Percentiles rank a stretch among this genome's conserved stretches.
These are phyloP conservation scores for Bembecia ichneumoniformis DNA, from an alignment of 2,888 invertebrate species.

Conservation along the genomic window DNA sequence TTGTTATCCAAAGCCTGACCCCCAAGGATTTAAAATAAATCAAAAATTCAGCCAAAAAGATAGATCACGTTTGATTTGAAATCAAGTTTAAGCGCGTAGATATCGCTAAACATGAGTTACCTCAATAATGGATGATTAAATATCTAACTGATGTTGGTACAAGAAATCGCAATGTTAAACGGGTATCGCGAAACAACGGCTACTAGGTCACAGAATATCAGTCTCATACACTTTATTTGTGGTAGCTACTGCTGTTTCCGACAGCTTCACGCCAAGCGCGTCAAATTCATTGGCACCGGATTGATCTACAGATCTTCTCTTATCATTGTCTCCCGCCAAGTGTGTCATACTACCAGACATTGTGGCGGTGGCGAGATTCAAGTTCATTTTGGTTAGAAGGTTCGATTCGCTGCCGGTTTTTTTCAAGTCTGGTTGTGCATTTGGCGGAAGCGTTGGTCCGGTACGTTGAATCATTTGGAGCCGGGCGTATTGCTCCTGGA, in stretches of 20 bases:
- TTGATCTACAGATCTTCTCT: slow-evolving; percentile 1
- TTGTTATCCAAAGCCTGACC: no score
- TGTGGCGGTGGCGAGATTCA: slow-evolving; percentile 72
- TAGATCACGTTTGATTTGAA: background rate
- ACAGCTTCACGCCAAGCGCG: slow-evolving; percentile 15
- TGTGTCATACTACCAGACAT: slow-evolving; percentile 60
- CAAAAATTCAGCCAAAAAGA: no score
- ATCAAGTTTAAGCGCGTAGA: background rate
- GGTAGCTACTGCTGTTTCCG: slow-evolving; percentile 57
- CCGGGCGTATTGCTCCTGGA: slow-evolving; percentile 93
- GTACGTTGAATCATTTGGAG: slow-evolving; percentile 89
- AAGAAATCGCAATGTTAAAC: background rate
- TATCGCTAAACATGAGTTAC: background rate
- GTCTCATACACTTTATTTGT: slow-evolving; percentile 92
- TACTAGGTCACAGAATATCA: slow-evolving; percentile 86
- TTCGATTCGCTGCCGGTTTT: slow-evolving; percentile 93
- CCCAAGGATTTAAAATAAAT: no score
- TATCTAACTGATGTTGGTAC: background rate
- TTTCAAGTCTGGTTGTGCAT: slow-evolving; percentile 79
- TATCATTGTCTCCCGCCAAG: slow-evolving; percentile 25
- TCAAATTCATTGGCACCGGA: slow-evolving; percentile 8
- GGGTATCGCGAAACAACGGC: background rate
- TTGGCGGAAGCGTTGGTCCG: slow-evolving; percentile 75
- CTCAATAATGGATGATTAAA: background rate
- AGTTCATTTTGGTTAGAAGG: slow-evolving; percentile 85